Evolutionary conservation across 1,140 invertebrate genomes (phyloP).

Genomic region (Tachypleus tridentatus): DNA sequence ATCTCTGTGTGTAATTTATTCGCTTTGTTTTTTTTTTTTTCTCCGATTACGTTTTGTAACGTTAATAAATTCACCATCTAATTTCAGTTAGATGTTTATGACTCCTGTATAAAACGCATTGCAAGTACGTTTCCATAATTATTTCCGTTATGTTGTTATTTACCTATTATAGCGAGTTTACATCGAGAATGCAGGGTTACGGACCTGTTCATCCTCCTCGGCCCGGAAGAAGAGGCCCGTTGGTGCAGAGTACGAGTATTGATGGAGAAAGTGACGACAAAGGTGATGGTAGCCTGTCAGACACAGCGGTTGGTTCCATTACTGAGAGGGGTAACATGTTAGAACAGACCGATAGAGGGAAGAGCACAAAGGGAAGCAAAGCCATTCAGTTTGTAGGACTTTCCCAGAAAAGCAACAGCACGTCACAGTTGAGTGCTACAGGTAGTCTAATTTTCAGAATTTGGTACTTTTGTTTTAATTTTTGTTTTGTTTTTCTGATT

Average conservation of each 20-base stretch:
- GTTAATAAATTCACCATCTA: too few species aligned
- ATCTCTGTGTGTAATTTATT: too few species aligned
- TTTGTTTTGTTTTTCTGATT: too few species aligned
- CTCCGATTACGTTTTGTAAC: too few species aligned
- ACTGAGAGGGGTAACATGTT: conserved; percentile 22
- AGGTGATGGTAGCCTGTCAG: conserved; percentile 80
- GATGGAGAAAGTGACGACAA: conserved; percentile 25
- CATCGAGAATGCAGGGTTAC: conserved; percentile 34
- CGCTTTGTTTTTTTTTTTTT: too few species aligned
- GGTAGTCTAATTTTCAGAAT: conserved; percentile 45
- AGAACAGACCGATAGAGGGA: conserved; percentile 26
- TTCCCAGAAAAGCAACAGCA: conserved; percentile 89
- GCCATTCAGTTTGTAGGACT: conserved; percentile 50
- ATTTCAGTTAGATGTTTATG: too few species aligned
- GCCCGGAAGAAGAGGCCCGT: conserved; percentile 5
- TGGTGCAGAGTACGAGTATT: conserved; percentile 6
- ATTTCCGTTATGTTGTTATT: too few species aligned
- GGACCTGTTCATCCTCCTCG: conserved; percentile 25
- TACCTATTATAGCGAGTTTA: conserved; percentile 33
- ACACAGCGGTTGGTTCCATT: conserved; percentile 62
- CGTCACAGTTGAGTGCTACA: conserved; percentile 88
- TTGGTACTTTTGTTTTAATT: too few species aligned
- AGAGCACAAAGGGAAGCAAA: conserved; percentile 34
- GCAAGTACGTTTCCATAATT: too few species aligned
- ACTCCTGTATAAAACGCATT: too few species aligned